These are phyloP conservation scores for Sardinella longiceps DNA, from an alignment of 2,797 vertebrate species.

Conservation along the genomic window DNA sequence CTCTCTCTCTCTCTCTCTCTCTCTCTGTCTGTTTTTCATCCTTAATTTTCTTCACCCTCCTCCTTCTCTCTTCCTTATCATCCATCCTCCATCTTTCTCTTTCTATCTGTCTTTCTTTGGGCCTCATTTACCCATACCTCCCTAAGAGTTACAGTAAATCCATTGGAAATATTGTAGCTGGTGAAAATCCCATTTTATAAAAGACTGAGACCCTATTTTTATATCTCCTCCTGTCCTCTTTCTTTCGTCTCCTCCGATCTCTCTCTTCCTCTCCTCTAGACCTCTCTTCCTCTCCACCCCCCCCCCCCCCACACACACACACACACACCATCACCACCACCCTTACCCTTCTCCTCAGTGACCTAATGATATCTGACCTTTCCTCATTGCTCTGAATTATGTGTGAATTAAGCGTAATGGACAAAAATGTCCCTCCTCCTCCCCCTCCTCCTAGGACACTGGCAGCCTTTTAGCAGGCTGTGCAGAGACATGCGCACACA, in stretches of 20 bases:
- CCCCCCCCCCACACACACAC: too few relatives aligned
- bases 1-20: neutral
- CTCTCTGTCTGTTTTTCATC: too few relatives aligned
- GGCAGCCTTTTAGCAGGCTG: neutral
- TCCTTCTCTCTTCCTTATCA: too few relatives aligned
- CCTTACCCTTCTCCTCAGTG: neutral
- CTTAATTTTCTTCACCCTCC: neutral
- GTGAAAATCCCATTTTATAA: too few relatives aligned
- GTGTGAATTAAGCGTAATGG: conserved; percentile 26
- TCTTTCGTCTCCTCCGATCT: neutral
- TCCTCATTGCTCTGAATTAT: neutral
- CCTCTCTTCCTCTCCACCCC: too few relatives aligned
- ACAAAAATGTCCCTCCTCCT: neutral
- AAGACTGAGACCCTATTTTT: too few relatives aligned
- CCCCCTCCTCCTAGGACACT: neutral
- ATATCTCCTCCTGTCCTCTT: neutral
- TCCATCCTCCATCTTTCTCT: too few relatives aligned
- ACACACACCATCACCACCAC: neutral
- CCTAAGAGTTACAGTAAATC: too few relatives aligned
- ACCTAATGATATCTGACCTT: neutral
- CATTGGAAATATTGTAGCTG: too few relatives aligned
- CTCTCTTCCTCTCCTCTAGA: neutral
- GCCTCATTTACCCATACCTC: too few relatives aligned
- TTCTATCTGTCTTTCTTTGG: neutral
- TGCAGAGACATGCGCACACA: neutral